These are phyloP conservation scores for Rugalucina vietnamica DNA, from an alignment of 2,888 invertebrate species.

Conservation along the genomic window DNA sequence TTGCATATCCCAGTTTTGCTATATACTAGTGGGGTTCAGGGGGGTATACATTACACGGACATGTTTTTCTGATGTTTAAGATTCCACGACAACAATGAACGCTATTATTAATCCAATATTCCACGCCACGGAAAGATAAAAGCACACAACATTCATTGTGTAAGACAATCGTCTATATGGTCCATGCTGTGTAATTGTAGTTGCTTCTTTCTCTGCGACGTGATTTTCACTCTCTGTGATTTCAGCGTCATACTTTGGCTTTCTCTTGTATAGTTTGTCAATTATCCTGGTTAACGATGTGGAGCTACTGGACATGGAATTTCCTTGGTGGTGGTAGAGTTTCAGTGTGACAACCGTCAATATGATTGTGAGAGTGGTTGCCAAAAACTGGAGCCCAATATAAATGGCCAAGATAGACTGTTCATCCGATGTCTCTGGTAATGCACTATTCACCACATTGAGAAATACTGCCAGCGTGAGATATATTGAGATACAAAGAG, in stretches of 20 bases:
- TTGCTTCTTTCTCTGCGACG: background rate
- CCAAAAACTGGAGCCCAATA: conserved; percentile 48
- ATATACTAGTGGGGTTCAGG: too few relatives aligned
- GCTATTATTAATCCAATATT: conserved; percentile 9
- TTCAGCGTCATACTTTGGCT: background rate
- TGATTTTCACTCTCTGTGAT: background rate
- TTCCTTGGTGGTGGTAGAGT: conserved; percentile 29
- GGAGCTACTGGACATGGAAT: background rate
- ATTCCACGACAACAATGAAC: background rate
- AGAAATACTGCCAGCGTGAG: conserved; percentile 61
- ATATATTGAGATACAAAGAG: conserved; percentile 57
- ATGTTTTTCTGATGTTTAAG: too few relatives aligned
- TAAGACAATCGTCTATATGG: background rate
- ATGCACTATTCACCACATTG: conserved; percentile 45
- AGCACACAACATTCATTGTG: conserved; percentile 1
- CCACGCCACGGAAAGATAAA: conserved; percentile 13
- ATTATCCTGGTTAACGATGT: background rate
- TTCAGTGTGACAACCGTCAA: conserved; percentile 43
- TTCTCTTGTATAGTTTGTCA: too few relatives aligned
- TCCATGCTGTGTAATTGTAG: background rate
- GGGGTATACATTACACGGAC: too few relatives aligned
- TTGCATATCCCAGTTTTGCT: too few relatives aligned
- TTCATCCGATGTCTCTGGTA: conserved; percentile 54
- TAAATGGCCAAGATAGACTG: conserved; percentile 60
- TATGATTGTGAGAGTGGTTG: conserved; percentile 52